Conservation (phyloP, 1,140 invertebrate species). For the Diprion similis region DNA sequence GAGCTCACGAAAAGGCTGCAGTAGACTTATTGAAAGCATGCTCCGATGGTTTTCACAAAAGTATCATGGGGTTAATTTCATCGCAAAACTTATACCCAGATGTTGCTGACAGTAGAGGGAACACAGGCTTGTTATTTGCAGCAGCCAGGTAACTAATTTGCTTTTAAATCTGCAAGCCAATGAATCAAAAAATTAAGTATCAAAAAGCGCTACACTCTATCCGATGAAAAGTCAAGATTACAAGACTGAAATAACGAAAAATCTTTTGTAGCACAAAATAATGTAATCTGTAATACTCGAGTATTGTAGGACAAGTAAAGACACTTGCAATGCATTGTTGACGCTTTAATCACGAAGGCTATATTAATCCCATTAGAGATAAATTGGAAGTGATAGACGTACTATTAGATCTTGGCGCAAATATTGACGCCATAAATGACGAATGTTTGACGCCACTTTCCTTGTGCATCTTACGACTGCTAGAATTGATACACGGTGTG, state of each 20-base stretch:
- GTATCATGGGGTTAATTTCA: constrained; percentile 41
- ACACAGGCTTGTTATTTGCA: constrained; percentile 61
- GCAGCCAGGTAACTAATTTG: constrained; percentile 38
- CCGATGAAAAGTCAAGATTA: too few species aligned
- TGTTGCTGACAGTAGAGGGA: constrained; percentile 58
- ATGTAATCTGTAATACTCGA: too few species aligned
- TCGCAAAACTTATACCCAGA: constrained; percentile 54
- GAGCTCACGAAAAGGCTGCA: constrained; percentile 38
- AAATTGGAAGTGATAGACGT: constrained; percentile 35
- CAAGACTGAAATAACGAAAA: too few species aligned
- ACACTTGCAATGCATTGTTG: too few species aligned
- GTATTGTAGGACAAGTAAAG: too few species aligned
- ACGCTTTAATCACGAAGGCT: too few species aligned
- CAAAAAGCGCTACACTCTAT: too few species aligned
- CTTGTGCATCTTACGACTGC: constrained; percentile 53
- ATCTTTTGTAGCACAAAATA: too few species aligned
- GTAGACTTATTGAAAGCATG: constrained; percentile 32
- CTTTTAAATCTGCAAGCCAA: too few species aligned
- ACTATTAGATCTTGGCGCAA: constrained; percentile 58
- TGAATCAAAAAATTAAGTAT: too few species aligned
- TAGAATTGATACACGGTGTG: constrained; percentile 49
- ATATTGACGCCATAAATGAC: constrained; percentile 59
- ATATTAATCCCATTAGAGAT: constrained; percentile 22
- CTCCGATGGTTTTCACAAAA: background rate
- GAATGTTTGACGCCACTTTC: constrained; percentile 60